Conservation (phyloP, 2,797 vertebrate genomes). For the Amazona finschi region DNA sequence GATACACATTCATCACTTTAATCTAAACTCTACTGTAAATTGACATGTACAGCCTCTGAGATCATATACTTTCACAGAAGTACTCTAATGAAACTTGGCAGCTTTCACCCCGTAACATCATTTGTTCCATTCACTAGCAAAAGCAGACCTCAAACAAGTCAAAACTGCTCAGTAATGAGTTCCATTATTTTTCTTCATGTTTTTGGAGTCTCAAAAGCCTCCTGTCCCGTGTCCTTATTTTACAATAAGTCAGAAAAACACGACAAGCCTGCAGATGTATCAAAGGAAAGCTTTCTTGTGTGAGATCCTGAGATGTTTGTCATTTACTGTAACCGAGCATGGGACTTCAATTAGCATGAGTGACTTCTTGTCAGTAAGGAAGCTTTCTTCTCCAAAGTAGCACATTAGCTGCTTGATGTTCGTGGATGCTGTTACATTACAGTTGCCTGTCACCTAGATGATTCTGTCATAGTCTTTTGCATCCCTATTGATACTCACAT, state of each 20-base stretch:
- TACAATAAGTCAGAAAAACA: not conserved
- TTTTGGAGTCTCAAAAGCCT: slow-evolving; percentile 49
- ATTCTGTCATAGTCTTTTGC: not conserved
- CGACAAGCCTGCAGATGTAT: slow-evolving; percentile 10
- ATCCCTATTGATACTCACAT: not conserved
- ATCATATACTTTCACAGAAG: slow-evolving; percentile 79
- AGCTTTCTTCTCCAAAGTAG: slow-evolving; percentile 57
- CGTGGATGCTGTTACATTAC: not conserved
- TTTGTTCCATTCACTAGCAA: slow-evolving; percentile 83
- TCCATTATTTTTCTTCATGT: slow-evolving; percentile 63
- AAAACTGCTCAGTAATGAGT: slow-evolving; percentile 65
- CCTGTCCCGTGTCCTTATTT: slow-evolving; percentile 26
- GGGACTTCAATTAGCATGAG: slow-evolving; percentile 53
- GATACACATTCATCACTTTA: slow-evolving; percentile 67
- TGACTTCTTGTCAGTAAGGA: slow-evolving; percentile 54
- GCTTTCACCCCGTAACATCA: slow-evolving; percentile 74
- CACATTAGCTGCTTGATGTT: slow-evolving; percentile 45
- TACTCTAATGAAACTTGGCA: slow-evolving; percentile 85
- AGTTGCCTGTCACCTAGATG: slow-evolving; percentile 31
- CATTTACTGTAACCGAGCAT: slow-evolving; percentile 29
- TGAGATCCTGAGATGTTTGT: slow-evolving; percentile 38
- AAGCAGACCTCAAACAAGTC: slow-evolving; percentile 60
- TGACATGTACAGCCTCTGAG: slow-evolving; percentile 81
- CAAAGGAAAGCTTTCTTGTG: slow-evolving; percentile 4
- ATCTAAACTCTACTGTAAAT: slow-evolving; percentile 73